phyloP scores from a whole-genome alignment of 2,888 invertebrate genomes.

The Erebia aethiops region DNA sequence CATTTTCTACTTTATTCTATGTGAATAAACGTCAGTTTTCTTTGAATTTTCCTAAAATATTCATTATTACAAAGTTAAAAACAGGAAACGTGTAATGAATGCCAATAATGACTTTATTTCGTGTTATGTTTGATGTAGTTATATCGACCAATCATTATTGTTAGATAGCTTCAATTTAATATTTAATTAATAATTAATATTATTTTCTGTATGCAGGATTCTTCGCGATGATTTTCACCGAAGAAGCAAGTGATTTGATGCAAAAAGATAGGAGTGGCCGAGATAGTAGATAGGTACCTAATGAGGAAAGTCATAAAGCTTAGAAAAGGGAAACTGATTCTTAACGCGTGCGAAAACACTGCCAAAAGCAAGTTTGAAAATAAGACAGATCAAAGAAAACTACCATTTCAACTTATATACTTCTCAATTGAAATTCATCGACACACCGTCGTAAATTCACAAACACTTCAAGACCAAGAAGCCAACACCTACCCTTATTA shows the following conservation, averaged over 20 bases:
- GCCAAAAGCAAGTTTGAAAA: neutral
- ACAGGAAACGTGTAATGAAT: conserved; percentile 13
- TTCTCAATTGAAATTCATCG: conserved; percentile 52
- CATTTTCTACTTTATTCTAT: neutral
- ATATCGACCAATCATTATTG: neutral
- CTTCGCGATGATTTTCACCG: no score
- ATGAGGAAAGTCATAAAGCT: no score
- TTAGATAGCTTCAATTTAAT: no score
- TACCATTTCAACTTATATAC: conserved; percentile 27
- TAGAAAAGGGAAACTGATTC: no score
- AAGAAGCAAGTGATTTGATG: no score
- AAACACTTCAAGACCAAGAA: conserved; percentile 45
- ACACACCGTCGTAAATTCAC: conserved; percentile 45
- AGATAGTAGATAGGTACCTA: no score
- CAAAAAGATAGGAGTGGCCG: no score
- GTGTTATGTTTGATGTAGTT: neutral
- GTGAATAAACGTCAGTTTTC: neutral
- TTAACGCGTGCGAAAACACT: no score
- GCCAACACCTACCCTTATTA: conserved; percentile 27
- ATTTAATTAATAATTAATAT: no score
- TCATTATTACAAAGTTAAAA: conserved; percentile 14
- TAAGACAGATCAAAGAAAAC: conserved; percentile 23
- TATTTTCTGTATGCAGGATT: no score
- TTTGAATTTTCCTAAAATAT: neutral
- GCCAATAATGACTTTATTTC: conserved; percentile 16